A percentile compares a stretch with the other conserved stretches of the same genome.
Evolutionary conservation across 2,888 invertebrate species (phyloP).

Genomic region (Diplolepis rosae): DNA sequence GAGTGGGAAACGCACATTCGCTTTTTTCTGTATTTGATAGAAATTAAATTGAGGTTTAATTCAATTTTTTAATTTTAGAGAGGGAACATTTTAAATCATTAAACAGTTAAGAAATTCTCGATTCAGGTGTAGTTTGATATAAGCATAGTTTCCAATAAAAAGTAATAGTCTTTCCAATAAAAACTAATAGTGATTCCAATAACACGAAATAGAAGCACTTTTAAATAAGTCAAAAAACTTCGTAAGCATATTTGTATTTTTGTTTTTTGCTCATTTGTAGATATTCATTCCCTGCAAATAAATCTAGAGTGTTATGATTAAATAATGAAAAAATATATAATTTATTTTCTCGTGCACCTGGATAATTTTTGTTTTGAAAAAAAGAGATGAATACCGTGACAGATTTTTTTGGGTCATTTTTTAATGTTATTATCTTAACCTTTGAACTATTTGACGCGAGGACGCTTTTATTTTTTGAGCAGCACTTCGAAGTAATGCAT

Average conservation of each 20-base stretch:
- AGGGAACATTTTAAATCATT: not conserved
- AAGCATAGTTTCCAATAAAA: not conserved
- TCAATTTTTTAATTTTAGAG: too few relatives aligned
- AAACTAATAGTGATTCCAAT: too few relatives aligned
- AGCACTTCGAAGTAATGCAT: constrained; percentile 30
- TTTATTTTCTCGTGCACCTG: not conserved
- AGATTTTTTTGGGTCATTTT: not conserved
- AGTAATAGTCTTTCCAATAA: too few relatives aligned
- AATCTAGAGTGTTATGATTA: too few relatives aligned
- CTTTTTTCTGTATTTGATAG: not conserved
- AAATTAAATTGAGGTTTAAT: not conserved
- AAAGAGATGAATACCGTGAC: constrained; percentile 9
- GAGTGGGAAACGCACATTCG: constrained; percentile 44
- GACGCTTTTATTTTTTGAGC: constrained; percentile 26
- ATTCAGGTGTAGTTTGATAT: not conserved
- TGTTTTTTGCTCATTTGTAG: too few relatives aligned
- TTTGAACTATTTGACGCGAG: constrained; percentile 26
- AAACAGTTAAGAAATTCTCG: constrained; percentile 3
- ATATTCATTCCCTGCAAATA: too few relatives aligned
- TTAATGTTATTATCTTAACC: constrained; percentile 23
- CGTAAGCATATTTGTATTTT: too few relatives aligned
- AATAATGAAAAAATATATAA: too few relatives aligned
- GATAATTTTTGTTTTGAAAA: not conserved
- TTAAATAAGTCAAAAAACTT: too few relatives aligned
- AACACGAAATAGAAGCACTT: not conserved